A percentile compares a stretch with the other conserved stretches of the same genome.
These are phyloP conservation scores for Rhynchophorus ferrugineus DNA, from an alignment of 1,140 invertebrate species.

Conservation along the genomic window DNA sequence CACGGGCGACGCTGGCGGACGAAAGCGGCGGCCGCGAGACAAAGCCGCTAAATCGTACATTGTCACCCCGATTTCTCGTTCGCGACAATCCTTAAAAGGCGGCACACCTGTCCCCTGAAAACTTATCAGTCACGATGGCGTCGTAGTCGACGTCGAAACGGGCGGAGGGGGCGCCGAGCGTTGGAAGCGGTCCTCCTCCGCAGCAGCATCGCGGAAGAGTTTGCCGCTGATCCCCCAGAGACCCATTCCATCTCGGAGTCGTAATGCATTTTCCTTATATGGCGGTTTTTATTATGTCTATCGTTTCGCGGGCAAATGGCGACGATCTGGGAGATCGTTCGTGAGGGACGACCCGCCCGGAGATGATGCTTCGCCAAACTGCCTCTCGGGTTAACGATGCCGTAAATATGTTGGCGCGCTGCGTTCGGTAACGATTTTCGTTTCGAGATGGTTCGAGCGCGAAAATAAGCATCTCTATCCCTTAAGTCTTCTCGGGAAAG, in stretches of 20 bases:
- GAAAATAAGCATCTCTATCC: too few relatives aligned
- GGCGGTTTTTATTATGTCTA: constrained; percentile 37
- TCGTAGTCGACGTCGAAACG: neutral
- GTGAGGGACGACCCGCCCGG: constrained; percentile 20
- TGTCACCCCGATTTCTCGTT: too few relatives aligned
- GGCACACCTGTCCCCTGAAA: too few relatives aligned
- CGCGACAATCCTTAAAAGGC: too few relatives aligned
- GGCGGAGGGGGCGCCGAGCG: neutral
- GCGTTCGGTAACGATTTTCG: too few relatives aligned
- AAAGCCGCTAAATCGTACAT: too few relatives aligned
- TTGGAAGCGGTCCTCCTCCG: constrained; percentile 1
- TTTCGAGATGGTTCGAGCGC: too few relatives aligned
- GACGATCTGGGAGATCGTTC: constrained; percentile 32
- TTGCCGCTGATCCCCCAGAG: constrained; percentile 30
- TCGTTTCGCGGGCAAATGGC: constrained; percentile 30
- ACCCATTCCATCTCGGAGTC: constrained; percentile 36
- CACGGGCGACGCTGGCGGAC: too few relatives aligned
- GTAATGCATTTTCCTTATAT: constrained; percentile 42
- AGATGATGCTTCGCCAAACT: constrained; percentile 21
- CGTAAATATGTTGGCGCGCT: constrained; percentile 3
- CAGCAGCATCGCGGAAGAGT: constrained; percentile 28
- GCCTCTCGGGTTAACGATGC: neutral
- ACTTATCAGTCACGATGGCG: too few relatives aligned
- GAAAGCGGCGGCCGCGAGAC: too few relatives aligned
- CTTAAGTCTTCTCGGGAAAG: too few relatives aligned